Percentiles rank a stretch among this genome's conserved stretches.
These are phyloP conservation scores for Drosophila malerkotliana DNA, from an alignment of 1,140 invertebrate genomes.

Conservation along the genomic window DNA sequence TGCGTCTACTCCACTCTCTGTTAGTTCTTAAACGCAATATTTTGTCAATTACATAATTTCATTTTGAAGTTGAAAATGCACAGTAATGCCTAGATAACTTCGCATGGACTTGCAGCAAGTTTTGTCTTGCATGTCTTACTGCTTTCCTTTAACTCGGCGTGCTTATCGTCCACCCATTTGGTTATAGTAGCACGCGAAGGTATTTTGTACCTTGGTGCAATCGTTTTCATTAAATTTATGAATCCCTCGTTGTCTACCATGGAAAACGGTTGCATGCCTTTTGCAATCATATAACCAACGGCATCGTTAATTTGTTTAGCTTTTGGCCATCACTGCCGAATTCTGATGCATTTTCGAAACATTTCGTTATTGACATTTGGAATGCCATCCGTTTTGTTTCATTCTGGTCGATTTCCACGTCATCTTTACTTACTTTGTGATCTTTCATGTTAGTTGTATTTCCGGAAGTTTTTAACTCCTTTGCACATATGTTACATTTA, in stretches of 20 bases:
- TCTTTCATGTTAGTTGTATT: background rate
- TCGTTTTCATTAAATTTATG: background rate
- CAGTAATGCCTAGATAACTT: too few relatives aligned
- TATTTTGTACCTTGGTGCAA: background rate
- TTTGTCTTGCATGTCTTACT: background rate
- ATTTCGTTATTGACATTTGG: background rate
- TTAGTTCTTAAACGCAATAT: too few relatives aligned
- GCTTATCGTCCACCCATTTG: background rate
- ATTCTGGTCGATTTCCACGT: too few relatives aligned
- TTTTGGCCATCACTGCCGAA: background rate
- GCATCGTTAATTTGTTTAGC: background rate
- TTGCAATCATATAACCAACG: background rate
- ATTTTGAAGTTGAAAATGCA: too few relatives aligned
- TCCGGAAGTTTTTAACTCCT: background rate
- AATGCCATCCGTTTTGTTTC: background rate
- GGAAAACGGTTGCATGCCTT: background rate
- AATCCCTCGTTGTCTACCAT: background rate
- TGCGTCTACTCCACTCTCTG: too few relatives aligned
- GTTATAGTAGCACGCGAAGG: background rate
- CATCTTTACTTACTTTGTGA: background rate
- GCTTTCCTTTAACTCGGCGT: background rate
- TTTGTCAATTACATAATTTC: too few relatives aligned
- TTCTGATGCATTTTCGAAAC: background rate
- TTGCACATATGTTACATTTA: background rate
- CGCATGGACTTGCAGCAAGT: too few relatives aligned